A percentile compares a stretch with the other conserved stretches of the same genome.
These are phyloP conservation scores for Eupithecia tripunctaria DNA, from an alignment of 2,888 invertebrate species.

Conservation along the genomic window DNA sequence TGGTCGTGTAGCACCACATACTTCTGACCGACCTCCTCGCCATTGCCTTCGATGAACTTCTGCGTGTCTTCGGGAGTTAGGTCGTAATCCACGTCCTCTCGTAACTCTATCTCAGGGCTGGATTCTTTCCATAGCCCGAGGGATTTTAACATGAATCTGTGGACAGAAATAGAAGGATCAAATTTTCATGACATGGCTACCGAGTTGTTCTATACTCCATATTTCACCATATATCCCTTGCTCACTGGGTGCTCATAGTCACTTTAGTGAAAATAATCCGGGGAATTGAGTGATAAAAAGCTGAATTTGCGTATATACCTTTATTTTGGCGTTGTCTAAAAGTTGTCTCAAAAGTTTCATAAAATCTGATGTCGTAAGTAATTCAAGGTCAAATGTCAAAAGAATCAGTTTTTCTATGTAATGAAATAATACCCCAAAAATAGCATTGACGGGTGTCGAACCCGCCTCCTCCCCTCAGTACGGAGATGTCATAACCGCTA, in stretches of 20 bases:
- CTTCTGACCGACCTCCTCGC: conserved; percentile 68
- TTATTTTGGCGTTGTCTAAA: no score
- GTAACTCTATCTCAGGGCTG: conserved; percentile 71
- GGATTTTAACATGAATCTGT: conserved; percentile 96
- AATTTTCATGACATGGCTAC: neutral
- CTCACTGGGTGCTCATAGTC: neutral
- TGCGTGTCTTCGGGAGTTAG: conserved; percentile 67
- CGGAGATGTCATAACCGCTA: no score
- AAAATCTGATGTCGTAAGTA: no score
- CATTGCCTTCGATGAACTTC: conserved; percentile 66
- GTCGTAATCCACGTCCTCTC: conserved; percentile 70
- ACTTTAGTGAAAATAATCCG: no score
- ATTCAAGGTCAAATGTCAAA: no score
- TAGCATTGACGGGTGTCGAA: no score
- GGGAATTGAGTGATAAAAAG: no score
- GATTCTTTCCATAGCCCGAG: conserved; percentile 92
- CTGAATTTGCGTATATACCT: no score
- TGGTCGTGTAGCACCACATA: conserved; percentile 68
- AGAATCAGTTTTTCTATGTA: no score
- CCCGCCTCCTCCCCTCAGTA: no score
- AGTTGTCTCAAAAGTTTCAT: no score
- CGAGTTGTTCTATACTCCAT: neutral
- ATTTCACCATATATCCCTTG: neutral
- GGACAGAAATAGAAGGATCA: neutral
- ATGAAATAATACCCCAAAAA: no score